Base-by-base conservation (phyloP, 2,797 vertebrate genomes). In the Sciaenops ocellatus region DNA sequence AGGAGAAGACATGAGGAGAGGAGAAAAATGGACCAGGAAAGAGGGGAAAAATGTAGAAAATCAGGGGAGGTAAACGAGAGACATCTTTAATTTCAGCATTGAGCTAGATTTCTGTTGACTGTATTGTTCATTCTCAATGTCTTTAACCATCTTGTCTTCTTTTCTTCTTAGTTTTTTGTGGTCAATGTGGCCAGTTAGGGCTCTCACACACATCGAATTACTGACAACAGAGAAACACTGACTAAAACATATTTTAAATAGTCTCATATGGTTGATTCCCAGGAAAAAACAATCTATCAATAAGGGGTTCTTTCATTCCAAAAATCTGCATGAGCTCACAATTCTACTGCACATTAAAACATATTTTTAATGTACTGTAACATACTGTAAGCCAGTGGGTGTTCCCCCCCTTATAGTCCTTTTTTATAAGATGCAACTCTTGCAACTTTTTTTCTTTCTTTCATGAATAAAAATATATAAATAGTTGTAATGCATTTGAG, bases 311-410 rank as follows among this genome's bases (percentile, higher is more conserved):
- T 48, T 78, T 62, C 24, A 59, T 78, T 80, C 54, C 64, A 52
- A 81, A 34, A 57, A 85, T 70, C 82, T 75, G 48, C 34, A 87
- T 83, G 47, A 87, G 64, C 46, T 89, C 82, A 85, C 55, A 66
- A n/a, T 75, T 67, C 70, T 68, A 80, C 24, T 64, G 69, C 76
- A 79, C 52, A 69, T 80, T 86, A n/a, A 65, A 84, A 69, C 61
- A 82, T 70, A 77, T 64, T 80, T 84, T 75, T 8, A 76, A 71
- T 69, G 56, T 55, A 77, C 76, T 79, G 76, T 81, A 78, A 76
- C 75, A 47, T 54, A 72, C n/a, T 69, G 24, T 69, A 59, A 82
- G 48, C 62, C 74, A 59, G 26, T 68, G 78, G 75, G 68, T 80
- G 77, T 80, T 76, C 61, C 70, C 64, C 47, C 67, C 51, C 63